Base-by-base conservation (phyloP, 2,888 invertebrate genomes). In the Hypolimnas misippus region DNA sequence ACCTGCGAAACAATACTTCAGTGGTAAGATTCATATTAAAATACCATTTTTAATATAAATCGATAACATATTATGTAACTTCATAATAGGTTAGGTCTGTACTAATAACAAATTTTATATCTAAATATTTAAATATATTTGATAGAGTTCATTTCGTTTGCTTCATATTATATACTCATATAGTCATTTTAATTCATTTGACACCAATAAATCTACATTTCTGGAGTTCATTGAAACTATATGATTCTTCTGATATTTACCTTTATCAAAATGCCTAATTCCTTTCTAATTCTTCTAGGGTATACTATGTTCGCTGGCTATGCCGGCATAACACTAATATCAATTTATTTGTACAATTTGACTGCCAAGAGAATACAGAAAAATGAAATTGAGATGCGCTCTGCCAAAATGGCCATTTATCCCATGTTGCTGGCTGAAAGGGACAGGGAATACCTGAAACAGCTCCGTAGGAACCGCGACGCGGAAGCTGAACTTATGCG, bases 401-500 rank as follows among this genome's bases (percentile, higher is more conserved):
- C 97, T 52, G 94, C 96, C 0, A 93, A 94, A 72, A 93, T 96
- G 82, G 98, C 97, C 0, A 86, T 98, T 17, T 91, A 93, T 55
- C 97, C 98, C 0, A 81, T 98, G 78, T 76, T 98, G 62, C 69
- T 95, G 33, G 98, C 98, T 0, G 98, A 98, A 82, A 93, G 95
- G 65, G 97, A 98, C 82, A 92, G 98, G 74, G 95, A 94, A 91
- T 98, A 93, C 75, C 81, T 98, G 79, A 97, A 96, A 76, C 96
- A 97, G 75, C 75, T 97, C 38, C 93, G 96, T 57, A 93, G 93
- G 62, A 97, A 97, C 83, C 94, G 97, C 14, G 97, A 97, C 14
- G 96, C 96, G 69, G 98, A 98, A 86, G 93, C 93, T 1, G 94
- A 96, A 60, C 90, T 98, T 33, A 99, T 99, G 98, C 94, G 95